A percentile compares a stretch with the other conserved stretches of the same genome.
Conservation (phyloP, 2,113 vertebrate species). For the Cottus gobio region DNA sequence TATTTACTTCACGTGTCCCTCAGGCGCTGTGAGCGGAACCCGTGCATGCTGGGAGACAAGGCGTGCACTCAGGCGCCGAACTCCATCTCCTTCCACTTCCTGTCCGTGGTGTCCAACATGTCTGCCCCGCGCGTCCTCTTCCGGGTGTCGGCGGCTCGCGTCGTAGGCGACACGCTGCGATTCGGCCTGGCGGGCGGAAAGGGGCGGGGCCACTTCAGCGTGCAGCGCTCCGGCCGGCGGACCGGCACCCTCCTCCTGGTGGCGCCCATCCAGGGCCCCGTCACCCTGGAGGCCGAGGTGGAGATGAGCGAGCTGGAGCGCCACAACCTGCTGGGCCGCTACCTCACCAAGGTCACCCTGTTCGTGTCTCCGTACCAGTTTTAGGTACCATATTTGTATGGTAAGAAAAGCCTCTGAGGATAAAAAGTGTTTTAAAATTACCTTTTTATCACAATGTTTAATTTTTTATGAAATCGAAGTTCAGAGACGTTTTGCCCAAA, state of each 20-base stretch:
- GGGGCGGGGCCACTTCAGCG: constrained; percentile 71
- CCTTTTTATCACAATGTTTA: too few relatives aligned
- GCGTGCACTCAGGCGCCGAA: constrained; percentile 82
- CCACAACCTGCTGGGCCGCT: constrained; percentile 82
- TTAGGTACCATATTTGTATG: too few relatives aligned
- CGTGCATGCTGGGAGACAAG: constrained; percentile 84
- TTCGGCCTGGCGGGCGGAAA: constrained; percentile 78
- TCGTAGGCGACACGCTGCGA: constrained; percentile 83
- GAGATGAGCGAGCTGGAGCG: constrained; percentile 89
- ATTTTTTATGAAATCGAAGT: too few relatives aligned
- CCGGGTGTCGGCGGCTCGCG: constrained; percentile 84
- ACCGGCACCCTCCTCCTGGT: constrained; percentile 86
- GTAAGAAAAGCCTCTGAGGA: too few relatives aligned
- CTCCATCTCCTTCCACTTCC: constrained; percentile 90
- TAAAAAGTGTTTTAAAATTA: too few relatives aligned
- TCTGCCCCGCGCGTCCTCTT: constrained; percentile 84
- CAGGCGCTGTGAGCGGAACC: constrained; percentile 90
- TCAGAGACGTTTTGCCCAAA: too few relatives aligned
- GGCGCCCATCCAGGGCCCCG: constrained; percentile 77
- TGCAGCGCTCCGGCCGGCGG: constrained; percentile 82
- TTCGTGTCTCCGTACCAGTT: constrained; percentile 85
- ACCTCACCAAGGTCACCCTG: constrained; percentile 86
- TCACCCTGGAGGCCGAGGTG: constrained; percentile 84
- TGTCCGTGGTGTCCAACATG: constrained; percentile 87
- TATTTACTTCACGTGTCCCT: background rate